Conservation (phyloP, 2,888 invertebrate species). For the Ennomos fuscantarius region DNA sequence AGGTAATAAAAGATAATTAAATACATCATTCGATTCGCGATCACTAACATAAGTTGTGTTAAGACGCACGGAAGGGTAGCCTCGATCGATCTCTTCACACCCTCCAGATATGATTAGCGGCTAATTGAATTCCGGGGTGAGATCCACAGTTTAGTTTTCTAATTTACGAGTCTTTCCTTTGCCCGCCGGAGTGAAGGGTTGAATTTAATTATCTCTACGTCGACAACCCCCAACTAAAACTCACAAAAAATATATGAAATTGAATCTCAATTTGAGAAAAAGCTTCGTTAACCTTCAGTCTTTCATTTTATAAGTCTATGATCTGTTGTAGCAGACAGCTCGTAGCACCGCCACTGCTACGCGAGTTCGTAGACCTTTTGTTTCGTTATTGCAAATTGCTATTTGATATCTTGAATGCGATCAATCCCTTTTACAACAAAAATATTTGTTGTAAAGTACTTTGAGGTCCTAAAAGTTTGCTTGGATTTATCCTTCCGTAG, state of each 20-base stretch:
- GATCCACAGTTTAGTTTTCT: slow-evolving; percentile 84
- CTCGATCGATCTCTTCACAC: slow-evolving; percentile 78
- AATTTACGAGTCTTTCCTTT: slow-evolving; percentile 82
- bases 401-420: slow-evolving; percentile 51
- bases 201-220: slow-evolving; percentile 79
- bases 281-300: slow-evolving; percentile 48
- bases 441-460: slow-evolving; percentile 27
- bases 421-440: slow-evolving; percentile 28
- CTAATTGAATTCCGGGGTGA: slow-evolving; percentile 84
- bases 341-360: slow-evolving; percentile 44
- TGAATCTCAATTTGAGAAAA: slow-evolving; percentile 59
- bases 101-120: slow-evolving; percentile 84
- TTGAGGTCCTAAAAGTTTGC: slow-evolving; percentile 21
- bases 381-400: slow-evolving; percentile 56
- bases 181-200: slow-evolving; percentile 77
- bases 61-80: slow-evolving; percentile 65
- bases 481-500: slow-evolving; percentile 18
- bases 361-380: slow-evolving; percentile 49
- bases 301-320: slow-evolving; percentile 50
- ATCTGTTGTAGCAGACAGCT: slow-evolving; percentile 40
- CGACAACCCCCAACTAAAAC: slow-evolving; percentile 63
- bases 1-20: background rate
- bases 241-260: slow-evolving; percentile 66
- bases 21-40: slow-evolving; percentile 28
- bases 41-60: slow-evolving; percentile 39